Percentiles rank a stretch among this genome's conserved stretches.
Evolutionary conservation across 2,113 vertebrate species (phyloP).

Genomic region (Rana temporaria): DNA sequence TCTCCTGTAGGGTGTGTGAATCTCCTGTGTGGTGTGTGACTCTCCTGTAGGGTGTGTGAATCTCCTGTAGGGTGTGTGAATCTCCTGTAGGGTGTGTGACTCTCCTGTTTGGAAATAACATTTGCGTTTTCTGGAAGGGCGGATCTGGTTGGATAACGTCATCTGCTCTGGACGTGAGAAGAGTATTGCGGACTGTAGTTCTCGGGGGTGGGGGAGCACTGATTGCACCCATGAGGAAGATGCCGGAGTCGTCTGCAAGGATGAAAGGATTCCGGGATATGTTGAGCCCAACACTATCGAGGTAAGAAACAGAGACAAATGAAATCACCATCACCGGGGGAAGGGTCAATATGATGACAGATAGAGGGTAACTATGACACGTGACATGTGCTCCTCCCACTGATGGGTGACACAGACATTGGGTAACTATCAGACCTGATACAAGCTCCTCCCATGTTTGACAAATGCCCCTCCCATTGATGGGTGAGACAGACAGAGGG

Average conservation of each 20-base stretch:
- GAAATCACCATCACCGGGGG: not conserved
- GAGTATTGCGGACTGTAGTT: conserved; percentile 83
- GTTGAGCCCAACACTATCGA: conserved; percentile 91
- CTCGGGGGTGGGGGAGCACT: conserved; percentile 94
- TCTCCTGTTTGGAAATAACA: not conserved
- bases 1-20: too few relatives aligned
- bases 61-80: not conserved
- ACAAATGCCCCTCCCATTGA: not conserved
- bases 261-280: conserved; percentile 88
- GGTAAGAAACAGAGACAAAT: conserved; percentile 66
- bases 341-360: too few relatives aligned
- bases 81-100: too few relatives aligned
- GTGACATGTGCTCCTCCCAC: not conserved
- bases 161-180: conserved; percentile 83
- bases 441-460: not conserved
- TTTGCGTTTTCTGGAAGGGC: conserved; percentile 71
- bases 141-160: conserved; percentile 97
- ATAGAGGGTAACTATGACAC: too few relatives aligned
- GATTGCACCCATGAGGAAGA: conserved; percentile 98
- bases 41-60: too few relatives aligned
- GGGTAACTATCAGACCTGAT: not conserved
- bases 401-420: not conserved
- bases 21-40: too few relatives aligned
- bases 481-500: not conserved
- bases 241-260: conserved; percentile 91